Conservation (phyloP, 2,113 vertebrate species). For the Rhombomys opimus region DNA sequence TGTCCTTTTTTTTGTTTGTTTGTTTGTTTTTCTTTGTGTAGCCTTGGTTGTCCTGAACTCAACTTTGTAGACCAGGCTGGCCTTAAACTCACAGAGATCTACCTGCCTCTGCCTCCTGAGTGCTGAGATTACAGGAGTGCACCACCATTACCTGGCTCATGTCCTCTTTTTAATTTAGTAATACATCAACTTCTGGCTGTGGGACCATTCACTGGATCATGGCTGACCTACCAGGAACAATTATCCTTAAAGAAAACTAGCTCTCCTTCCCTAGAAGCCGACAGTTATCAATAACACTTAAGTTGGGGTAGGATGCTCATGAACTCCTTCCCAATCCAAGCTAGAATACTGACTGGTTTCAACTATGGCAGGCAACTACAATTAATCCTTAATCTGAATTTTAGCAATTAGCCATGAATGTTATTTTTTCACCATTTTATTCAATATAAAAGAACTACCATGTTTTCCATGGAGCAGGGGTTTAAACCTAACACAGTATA, state of each 20-base stretch:
- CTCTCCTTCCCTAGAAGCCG: neutral
- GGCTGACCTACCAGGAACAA: neutral
- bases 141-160: no score
- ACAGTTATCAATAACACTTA: neutral
- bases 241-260: neutral
- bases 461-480: neutral
- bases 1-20: neutral
- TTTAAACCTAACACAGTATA: neutral
- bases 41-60: no score
- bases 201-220: neutral
- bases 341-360: neutral
- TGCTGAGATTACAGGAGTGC: no score
- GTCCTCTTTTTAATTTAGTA: neutral
- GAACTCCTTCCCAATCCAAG: neutral
- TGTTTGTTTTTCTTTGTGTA: no score
- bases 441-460: constrained; percentile 11
- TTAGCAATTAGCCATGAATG: constrained; percentile 20
- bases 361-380: neutral
- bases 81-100: no score
- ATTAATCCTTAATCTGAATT: constrained; percentile 20
- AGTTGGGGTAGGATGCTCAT: neutral
- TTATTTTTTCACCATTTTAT: constrained; percentile 5
- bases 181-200: neutral
- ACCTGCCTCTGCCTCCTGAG: no score
- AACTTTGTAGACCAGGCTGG: no score